Percentiles rank a stretch among this genome's conserved stretches.
phyloP scores from a whole-genome alignment of 2,888 invertebrate species.

The Cremastobaeus sp. region DNA sequence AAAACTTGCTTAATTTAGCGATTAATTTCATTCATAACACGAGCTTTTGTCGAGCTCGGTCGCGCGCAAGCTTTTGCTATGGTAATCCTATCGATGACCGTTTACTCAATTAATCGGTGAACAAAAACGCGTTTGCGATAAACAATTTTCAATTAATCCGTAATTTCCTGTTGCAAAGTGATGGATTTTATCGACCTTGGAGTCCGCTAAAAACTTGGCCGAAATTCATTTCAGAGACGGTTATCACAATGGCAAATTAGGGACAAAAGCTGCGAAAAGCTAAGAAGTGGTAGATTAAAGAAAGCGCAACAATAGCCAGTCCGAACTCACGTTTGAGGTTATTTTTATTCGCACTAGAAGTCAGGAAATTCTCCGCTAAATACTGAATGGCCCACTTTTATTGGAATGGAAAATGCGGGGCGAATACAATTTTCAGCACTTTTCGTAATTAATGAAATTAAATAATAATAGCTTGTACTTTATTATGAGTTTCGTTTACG shows the following conservation, averaged over 20 bases:
- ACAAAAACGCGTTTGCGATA: conserved; percentile 29
- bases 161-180: conserved; percentile 18
- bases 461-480: too few relatives aligned
- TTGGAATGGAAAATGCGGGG: conserved; percentile 16
- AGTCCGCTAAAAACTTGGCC: too few relatives aligned
- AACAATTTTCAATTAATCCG: conserved; percentile 17
- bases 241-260: conserved; percentile 51
- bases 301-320: conserved; percentile 43
- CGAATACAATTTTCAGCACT: too few relatives aligned
- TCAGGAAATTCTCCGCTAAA: conserved; percentile 19
- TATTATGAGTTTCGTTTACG: too few relatives aligned
- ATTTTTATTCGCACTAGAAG: conserved; percentile 25
- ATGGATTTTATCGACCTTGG: conserved; percentile 2
- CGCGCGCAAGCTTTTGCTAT: not conserved
- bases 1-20: conserved; percentile 20
- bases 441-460: too few relatives aligned
- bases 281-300: conserved; percentile 47
- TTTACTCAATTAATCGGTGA: too few relatives aligned
- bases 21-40: conserved; percentile 14
- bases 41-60: not conserved
- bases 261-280: conserved; percentile 36
- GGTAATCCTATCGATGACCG: conserved; percentile 25
- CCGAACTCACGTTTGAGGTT: conserved; percentile 22
- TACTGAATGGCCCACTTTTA: conserved; percentile 1
- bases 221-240: too few relatives aligned